phyloP scores from a whole-genome alignment of 2,113 vertebrate genomes.

The Guaruba guarouba region DNA sequence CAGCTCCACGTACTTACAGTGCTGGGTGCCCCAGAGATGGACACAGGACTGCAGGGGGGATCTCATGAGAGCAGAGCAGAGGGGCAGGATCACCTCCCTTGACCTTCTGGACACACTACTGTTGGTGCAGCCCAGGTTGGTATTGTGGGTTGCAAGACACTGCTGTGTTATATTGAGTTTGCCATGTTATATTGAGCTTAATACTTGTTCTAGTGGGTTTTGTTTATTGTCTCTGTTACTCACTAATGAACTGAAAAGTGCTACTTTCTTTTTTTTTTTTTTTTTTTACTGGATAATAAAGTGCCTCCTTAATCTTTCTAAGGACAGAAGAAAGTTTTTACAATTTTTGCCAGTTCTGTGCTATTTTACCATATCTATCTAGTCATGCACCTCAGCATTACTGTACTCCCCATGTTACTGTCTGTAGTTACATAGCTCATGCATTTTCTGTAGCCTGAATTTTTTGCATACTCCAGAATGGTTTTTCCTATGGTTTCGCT shows the following conservation, averaged over 20 bases:
- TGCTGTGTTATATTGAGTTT: neutral
- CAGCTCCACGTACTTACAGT: neutral
- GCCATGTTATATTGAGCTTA: neutral
- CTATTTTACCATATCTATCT: neutral
- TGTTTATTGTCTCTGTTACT: neutral
- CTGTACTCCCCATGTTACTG: neutral
- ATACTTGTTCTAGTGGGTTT: neutral
- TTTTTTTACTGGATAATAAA: neutral
- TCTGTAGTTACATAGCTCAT: neutral
- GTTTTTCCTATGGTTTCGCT: neutral
- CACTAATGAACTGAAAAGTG: neutral
- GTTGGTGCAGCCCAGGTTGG: neutral
- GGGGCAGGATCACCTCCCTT: neutral
- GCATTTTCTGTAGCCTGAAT: neutral
- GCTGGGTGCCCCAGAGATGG: neutral
- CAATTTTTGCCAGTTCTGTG: neutral
- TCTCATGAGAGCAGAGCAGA: neutral
- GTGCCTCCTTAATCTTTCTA: neutral
- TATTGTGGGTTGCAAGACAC: neutral
- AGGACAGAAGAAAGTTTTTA: neutral
- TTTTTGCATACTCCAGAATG: neutral
- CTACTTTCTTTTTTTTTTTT: neutral
- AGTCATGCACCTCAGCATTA: neutral
- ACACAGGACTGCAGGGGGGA: neutral
- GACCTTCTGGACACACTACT: neutral